Base-by-base conservation (phyloP, 2,113 vertebrate species). In the Chrysochloris asiatica region DNA sequence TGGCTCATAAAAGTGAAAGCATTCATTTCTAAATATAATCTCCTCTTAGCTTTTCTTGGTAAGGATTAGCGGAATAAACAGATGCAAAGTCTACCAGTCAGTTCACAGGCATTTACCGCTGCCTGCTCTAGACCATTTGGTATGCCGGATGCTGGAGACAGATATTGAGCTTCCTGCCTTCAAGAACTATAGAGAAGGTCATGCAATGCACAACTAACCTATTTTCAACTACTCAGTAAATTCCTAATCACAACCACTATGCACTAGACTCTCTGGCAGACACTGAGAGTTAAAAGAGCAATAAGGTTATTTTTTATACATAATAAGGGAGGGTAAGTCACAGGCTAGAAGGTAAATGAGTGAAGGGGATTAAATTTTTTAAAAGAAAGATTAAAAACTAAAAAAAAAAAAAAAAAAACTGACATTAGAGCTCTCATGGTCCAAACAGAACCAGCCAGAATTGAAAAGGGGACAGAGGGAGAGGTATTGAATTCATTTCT, bases 51-150 rank as follows among this genome's bases (percentile, higher is more conserved):
- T 88, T 91, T 81, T 85, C 50, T 82, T 86, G 33, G 72, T 82
- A 33, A 95, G 38, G 93, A 91, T 88, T 82, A 93, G 13, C 93
- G 79, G 30, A 92, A 83, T 56, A 89, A 88, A 81, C 5, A 91
- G 28, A 41, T 45, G 28, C 61, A 43, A 89, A 89, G 81, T 89
- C 61, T 72, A 78, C 45, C 54, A 6, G 41, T 45, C 75, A 81
- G 8, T 38, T 71, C 52, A 71, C 69, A 86, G 33, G 76, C 76
- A 52, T 81, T 81, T 69, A 63, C 86, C 81, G 41, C 48, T 85
- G 48, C 36, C 50, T 4, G 8, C 38, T 45, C 82, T 71, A 6
- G 38, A 38, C 36, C n/a, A 67, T 28, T 75, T 30, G 38, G 28
- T 50, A n/a, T 61, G 24, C 50, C 19, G 16, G 6, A 84, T 50